These are phyloP conservation scores for Ditula angustiorana DNA, from an alignment of 2,888 invertebrate species.

Conservation along the genomic window DNA sequence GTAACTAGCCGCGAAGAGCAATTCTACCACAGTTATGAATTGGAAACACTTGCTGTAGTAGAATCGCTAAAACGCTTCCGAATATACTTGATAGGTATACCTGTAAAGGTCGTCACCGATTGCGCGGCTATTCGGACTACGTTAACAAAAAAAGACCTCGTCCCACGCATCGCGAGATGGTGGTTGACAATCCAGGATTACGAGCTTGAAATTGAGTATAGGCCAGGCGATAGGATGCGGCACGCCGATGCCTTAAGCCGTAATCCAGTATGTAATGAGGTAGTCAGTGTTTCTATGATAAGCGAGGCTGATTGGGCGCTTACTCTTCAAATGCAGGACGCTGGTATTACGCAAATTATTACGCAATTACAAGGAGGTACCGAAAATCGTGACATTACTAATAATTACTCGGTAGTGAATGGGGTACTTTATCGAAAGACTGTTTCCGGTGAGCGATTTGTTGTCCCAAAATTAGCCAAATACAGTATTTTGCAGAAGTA, in stretches of 20 bases:
- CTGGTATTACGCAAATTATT: not conserved
- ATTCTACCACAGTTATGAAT: constrained; percentile 48
- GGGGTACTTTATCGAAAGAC: not conserved
- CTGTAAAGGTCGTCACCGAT: constrained; percentile 6
- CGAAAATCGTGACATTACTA: not conserved
- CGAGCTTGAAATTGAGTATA: no score
- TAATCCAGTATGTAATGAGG: no score
- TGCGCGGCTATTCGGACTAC: constrained; percentile 7
- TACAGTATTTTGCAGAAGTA: constrained; percentile 28
- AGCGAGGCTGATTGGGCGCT: not conserved
- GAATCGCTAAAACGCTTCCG: constrained; percentile 51
- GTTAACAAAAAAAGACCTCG: not conserved
- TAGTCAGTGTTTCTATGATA: not conserved
- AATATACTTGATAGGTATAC: constrained; percentile 49
- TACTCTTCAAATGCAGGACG: not conserved
- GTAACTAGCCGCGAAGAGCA: no score
- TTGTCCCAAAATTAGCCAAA: constrained; percentile 30
- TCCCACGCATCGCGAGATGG: constrained; percentile 9
- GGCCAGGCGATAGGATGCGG: no score
- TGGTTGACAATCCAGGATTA: not conserved
- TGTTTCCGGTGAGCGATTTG: constrained; percentile 26
- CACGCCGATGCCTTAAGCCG: no score
- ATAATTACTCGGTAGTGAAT: not conserved
- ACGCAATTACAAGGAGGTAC: not conserved
- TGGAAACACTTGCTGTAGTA: constrained; percentile 57